Evolutionary conservation across 2,888 invertebrate species (phyloP), one percentile per base, ranked within the genome.

Genomic region (Meiosimyza decipiens): DNA sequence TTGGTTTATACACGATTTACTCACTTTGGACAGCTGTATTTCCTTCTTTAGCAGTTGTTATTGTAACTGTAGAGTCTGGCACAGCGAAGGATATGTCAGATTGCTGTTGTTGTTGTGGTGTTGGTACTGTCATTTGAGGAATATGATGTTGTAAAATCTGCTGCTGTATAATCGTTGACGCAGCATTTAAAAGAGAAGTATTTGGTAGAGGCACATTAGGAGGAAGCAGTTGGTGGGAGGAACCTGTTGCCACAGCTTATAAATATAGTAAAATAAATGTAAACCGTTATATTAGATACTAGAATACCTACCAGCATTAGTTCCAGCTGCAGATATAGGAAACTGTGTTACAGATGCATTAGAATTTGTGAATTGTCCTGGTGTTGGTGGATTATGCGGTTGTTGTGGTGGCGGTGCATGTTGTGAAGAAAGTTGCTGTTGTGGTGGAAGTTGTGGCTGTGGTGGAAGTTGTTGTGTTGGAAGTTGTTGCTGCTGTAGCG

Each of bases 41-140:
- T 40, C 66, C 47, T 33, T 73, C 69, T 50, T 62, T 64, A 47
- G 73, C 65, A 33, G 76, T 65, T 55, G 63, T 71, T 18, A 73
- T 73, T n/a, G 71, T 63, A 15, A 73, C 68, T 33, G 73, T 72
- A 22, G 74, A 73, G 66, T 76, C 76, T 3, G 59, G 68, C 18
- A 68, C 57, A 1, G 68, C 54, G 11, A 67, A 54, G 33, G 75
- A 65, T 16, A 50, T 68, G 18, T 73, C 69, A 62, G 40, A 18
- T 52, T 60, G 71, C 1, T 57, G 71, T 22, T 50, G 40, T 60
- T n/a, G 6, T 18, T 28, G 28, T 49, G 18, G 5, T n/a, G 57
- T 15, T 11, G 16, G 13, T 1, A 49, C 16, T 51, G 59, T 22
- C n/a, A 59, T 12, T 47, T 40, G 28, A 15, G 47, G 49, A 13